phyloP scores from a whole-genome alignment of 2,888 invertebrate species.

The Thera obeliscata region DNA sequence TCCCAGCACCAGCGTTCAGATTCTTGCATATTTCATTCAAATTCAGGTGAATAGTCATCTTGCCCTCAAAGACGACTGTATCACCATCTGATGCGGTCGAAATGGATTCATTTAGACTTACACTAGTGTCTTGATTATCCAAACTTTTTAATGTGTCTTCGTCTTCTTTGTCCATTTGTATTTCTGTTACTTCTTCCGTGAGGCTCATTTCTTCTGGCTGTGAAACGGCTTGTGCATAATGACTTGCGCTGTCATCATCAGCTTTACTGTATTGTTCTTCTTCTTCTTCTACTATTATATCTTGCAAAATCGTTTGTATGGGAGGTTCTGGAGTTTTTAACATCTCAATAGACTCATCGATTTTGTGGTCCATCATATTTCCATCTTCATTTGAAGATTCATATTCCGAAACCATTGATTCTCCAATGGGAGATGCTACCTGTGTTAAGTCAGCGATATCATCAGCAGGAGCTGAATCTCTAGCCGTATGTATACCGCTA shows the following conservation, averaged over 20 bases:
- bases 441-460: slow-evolving; percentile 86
- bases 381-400: slow-evolving; percentile 78
- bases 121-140: slow-evolving; percentile 82
- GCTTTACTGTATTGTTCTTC: slow-evolving; percentile 72
- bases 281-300: slow-evolving; percentile 76
- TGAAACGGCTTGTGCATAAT: slow-evolving; percentile 75
- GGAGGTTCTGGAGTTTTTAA: slow-evolving; percentile 52
- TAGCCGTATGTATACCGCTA: slow-evolving; percentile 91
- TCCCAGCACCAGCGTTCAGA: slow-evolving; percentile 76
- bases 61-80: slow-evolving; percentile 82
- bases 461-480: slow-evolving; percentile 91
- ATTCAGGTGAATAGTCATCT: slow-evolving; percentile 82
- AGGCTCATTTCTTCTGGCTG: slow-evolving; percentile 76
- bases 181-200: slow-evolving; percentile 77
- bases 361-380: slow-evolving; percentile 61
- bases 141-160: slow-evolving; percentile 82
- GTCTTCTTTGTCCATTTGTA: slow-evolving; percentile 80
- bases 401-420: slow-evolving; percentile 76
- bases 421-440: slow-evolving; percentile 77
- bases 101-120: slow-evolving; percentile 81
- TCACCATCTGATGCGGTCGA: slow-evolving; percentile 79
- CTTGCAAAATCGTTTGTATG: slow-evolving; percentile 61
- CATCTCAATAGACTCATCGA: slow-evolving; percentile 53
- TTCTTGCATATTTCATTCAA: slow-evolving; percentile 82
- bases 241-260: slow-evolving; percentile 76